Evolutionary conservation across 2,797 vertebrate genomes (phyloP).

Genomic region (Sebastes matsubarae): DNA sequence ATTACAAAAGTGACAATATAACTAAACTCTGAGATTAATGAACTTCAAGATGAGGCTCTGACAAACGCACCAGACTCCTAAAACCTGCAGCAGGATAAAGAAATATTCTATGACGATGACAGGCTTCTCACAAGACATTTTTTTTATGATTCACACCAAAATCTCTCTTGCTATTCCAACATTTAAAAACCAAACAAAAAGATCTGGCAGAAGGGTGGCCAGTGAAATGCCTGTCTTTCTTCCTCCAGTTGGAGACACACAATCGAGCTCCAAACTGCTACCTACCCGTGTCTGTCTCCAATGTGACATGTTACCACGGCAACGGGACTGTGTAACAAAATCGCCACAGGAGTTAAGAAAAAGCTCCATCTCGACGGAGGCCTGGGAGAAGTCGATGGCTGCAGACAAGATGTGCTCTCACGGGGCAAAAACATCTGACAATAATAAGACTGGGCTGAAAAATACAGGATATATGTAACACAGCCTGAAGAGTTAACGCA

Average conservation of each 20-base stretch:
- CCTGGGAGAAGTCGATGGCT: constrained; percentile 35
- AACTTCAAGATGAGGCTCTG: background rate
- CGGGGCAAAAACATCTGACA: background rate
- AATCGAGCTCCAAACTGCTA: constrained; percentile 47
- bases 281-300: constrained; percentile 63
- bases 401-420: constrained; percentile 22
- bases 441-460: background rate
- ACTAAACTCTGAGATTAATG: constrained; percentile 40
- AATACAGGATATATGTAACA: background rate
- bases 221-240: constrained; percentile 15
- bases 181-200: background rate
- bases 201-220: constrained; percentile 17
- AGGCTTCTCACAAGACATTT: background rate
- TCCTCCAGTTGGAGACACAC: constrained; percentile 40
- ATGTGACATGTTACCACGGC: constrained; percentile 75
- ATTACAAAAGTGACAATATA: constrained; percentile 10
- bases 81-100: constrained; percentile 22
- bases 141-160: constrained; percentile 29
- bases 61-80: constrained; percentile 9
- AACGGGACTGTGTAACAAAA: constrained; percentile 67
- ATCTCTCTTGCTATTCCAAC: constrained; percentile 1
- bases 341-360: constrained; percentile 61
- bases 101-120: background rate
- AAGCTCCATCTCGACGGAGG: constrained; percentile 44
- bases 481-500: background rate